Evolutionary conservation across 2,113 vertebrate genomes (phyloP).

Genomic region (Perca fluviatilis): DNA sequence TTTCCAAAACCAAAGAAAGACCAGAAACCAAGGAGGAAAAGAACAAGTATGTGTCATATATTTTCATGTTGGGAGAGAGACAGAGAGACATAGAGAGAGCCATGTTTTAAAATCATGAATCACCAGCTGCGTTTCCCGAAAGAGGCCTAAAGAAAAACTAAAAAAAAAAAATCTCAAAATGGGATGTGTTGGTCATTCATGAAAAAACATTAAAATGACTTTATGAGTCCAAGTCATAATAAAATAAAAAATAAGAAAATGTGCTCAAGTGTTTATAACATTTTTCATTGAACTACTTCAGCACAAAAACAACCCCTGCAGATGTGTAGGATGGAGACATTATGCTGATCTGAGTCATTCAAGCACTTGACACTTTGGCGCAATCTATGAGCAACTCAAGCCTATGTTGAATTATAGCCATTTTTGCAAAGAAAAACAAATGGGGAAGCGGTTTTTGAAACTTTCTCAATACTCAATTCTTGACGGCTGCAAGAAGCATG

Average conservation of each 20-base stretch:
- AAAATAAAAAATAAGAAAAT: neutral
- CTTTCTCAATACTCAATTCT: conserved; percentile 56
- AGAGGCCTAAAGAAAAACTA: conserved; percentile 25
- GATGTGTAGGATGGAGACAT: conserved; percentile 50
- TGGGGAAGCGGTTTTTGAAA: conserved; percentile 58
- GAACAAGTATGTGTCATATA: conserved; percentile 57
- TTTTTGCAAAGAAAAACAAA: conserved; percentile 35
- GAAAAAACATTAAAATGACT: neutral
- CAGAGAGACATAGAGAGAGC: neutral
- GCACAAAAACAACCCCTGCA: conserved; percentile 43
- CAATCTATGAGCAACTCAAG: conserved; percentile 17
- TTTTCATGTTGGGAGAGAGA: conserved; percentile 38
- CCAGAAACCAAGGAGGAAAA: conserved; percentile 54
- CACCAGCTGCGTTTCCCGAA: conserved; percentile 56
- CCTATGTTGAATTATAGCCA: conserved; percentile 27
- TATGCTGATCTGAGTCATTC: conserved; percentile 47
- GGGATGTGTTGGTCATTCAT: conserved; percentile 44
- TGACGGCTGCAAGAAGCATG: conserved; percentile 31
- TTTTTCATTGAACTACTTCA: conserved; percentile 3
- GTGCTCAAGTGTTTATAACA: neutral
- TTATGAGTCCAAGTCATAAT: conserved; percentile 7
- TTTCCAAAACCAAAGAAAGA: conserved; percentile 49
- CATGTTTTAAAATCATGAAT: conserved; percentile 52
- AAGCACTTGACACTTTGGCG: conserved; percentile 24
- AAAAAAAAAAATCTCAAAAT: conserved; percentile 5